phyloP scores from a whole-genome alignment of 2,113 vertebrate genomes.

The Vombatus ursinus region DNA sequence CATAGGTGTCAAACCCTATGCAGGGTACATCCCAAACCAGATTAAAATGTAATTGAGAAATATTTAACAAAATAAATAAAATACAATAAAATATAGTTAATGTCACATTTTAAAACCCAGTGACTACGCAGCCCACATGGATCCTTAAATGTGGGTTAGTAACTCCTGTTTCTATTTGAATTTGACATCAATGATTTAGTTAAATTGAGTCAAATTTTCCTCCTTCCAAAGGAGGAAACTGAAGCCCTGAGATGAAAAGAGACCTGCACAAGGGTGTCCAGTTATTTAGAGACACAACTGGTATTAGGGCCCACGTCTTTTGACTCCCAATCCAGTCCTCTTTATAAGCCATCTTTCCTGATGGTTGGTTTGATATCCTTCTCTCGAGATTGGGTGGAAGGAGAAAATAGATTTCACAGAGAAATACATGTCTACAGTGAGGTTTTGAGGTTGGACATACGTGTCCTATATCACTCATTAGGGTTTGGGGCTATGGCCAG shows the following conservation, averaged over 20 bases:
- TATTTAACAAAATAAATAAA: background rate
- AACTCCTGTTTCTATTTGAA: background rate
- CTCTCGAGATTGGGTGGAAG: background rate
- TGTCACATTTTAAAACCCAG: background rate
- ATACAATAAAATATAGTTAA: background rate
- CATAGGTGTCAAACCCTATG: background rate
- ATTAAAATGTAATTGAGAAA: background rate
- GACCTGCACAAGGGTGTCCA: background rate
- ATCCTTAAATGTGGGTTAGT: background rate
- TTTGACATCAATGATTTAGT: background rate
- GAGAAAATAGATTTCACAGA: constrained; percentile 4
- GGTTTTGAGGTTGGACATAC: background rate
- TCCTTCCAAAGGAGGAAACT: background rate
- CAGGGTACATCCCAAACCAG: background rate
- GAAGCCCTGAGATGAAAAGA: background rate
- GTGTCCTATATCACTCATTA: background rate
- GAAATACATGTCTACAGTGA: background rate
- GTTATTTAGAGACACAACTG: background rate
- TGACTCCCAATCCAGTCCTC: background rate
- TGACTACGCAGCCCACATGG: too few species aligned
- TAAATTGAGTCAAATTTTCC: background rate
- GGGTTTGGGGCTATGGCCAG: background rate
- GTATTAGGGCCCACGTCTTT: background rate
- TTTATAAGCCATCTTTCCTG: background rate
- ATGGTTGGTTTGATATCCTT: background rate